Evolutionary conservation across 1,140 invertebrate species (phyloP), one percentile per base, ranked within the genome.

Genomic region (Argopecten irradians): DNA sequence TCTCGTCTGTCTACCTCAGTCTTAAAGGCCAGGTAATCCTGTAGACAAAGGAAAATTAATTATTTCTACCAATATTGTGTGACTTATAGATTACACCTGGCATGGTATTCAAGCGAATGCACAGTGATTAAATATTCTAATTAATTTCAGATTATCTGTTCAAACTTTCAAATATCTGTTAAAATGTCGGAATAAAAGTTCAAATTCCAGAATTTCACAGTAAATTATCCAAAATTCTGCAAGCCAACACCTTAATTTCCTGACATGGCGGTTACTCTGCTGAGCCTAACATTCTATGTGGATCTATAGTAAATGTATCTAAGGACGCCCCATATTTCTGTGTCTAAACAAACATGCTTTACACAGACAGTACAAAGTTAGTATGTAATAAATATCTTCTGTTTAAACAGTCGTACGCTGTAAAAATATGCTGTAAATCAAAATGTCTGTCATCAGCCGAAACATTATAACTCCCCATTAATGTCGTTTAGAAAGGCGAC

Each of bases 11-110:
- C 94, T 84, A 92, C 90, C 89, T 95, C 93, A 34, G 92, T 91
- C 91, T 94, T 94, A 87, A 94, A 94, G 43, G 91, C 92, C 83
- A 94, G 86, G 87, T 94, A 94, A 71, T 94, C 92, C 94, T 95
- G 89, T 84, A 91, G 85, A 34, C n/a, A 83, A 84, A 87, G 35
- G 2, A 85, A 86, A 86, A 82, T 9, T n/a, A n/a, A n/a, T n/a
- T n/a, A n/a, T n/a, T n/a, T n/a, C n/a, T n/a, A n/a, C n/a, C n/a
- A n/a, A n/a, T n/a, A n/a, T n/a, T n/a, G n/a, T n/a, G n/a, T n/a
- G n/a, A n/a, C n/a, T n/a, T n/a, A n/a, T n/a, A n/a, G n/a, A n/a
- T n/a, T n/a, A n/a, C n/a, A n/a, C n/a, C n/a, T n/a, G n/a, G n/a
- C n/a, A n/a, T n/a, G n/a, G n/a, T n/a, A n/a, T n/a, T n/a, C n/a